Conservation (phyloP, 2,888 invertebrate species). For the Brenthis ino region DNA sequence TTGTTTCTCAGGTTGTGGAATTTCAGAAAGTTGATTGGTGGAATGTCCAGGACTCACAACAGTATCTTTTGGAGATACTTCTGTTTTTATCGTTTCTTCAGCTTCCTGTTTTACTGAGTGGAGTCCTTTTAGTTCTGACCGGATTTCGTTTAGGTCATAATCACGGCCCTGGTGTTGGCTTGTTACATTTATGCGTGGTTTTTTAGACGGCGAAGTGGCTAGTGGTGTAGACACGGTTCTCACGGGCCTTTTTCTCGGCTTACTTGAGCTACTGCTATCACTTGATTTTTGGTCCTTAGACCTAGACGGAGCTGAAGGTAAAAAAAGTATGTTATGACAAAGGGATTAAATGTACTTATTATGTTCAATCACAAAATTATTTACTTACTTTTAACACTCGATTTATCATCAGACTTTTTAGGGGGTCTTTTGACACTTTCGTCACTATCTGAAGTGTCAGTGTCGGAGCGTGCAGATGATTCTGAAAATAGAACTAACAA, state of each 20-base stretch:
- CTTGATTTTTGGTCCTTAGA: constrained; percentile 70
- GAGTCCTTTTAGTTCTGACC: constrained; percentile 92
- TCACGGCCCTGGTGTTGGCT: constrained; percentile 82
- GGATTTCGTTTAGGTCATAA: constrained; percentile 92
- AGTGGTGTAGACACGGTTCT: constrained; percentile 64
- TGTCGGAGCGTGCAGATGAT: constrained; percentile 71
- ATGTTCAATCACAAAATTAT: background rate
- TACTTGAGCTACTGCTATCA: constrained; percentile 70
- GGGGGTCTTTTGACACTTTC: constrained; percentile 68
- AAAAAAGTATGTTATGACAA: constrained; percentile 6
- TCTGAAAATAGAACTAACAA: constrained; percentile 49
- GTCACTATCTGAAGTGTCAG: constrained; percentile 81
- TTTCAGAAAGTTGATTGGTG: constrained; percentile 49
- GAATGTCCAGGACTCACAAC: constrained; percentile 40
- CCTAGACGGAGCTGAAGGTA: constrained; percentile 58
- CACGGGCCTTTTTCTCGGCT: constrained; percentile 68
- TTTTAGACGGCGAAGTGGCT: constrained; percentile 65
- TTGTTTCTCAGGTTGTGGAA: constrained; percentile 64
- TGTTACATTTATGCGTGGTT: constrained; percentile 55
- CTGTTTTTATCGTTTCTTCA: constrained; percentile 62
- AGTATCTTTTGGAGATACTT: constrained; percentile 56
- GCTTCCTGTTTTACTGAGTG: constrained; percentile 77
- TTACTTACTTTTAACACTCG: constrained; percentile 59
- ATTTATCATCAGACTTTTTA: constrained; percentile 70
- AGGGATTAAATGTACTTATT: background rate